These are phyloP conservation scores for Clivina fossor DNA, from an alignment of 2,888 invertebrate species.

Conservation along the genomic window DNA sequence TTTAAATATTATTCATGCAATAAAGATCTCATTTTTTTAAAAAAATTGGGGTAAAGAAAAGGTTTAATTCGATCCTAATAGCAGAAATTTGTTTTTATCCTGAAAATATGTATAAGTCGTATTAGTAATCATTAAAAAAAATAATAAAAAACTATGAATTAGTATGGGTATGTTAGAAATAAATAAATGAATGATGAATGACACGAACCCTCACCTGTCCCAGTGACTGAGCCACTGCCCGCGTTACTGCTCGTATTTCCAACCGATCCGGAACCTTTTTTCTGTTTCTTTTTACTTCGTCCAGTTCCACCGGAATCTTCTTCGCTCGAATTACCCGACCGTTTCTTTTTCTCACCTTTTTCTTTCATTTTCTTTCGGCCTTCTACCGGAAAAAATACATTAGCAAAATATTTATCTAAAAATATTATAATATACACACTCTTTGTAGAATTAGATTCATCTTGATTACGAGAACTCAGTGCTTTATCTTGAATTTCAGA, in stretches of 20 bases:
- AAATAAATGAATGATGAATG: conserved; percentile 41
- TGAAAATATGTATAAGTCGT: too few relatives aligned
- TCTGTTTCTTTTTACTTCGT: conserved; percentile 57
- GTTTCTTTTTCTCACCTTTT: conserved; percentile 63
- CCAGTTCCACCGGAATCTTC: conserved; percentile 54
- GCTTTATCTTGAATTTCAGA: conserved; percentile 96
- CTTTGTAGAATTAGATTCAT: conserved; percentile 63
- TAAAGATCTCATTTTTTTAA: too few relatives aligned
- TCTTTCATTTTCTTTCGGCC: conserved; percentile 72
- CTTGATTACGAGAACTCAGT: conserved; percentile 70
- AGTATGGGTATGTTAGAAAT: conserved; percentile 2
- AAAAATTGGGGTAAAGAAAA: too few relatives aligned
- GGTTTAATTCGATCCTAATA: too few relatives aligned
- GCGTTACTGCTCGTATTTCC: conserved; percentile 44
- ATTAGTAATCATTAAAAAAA: too few relatives aligned
- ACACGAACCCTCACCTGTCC: conserved; percentile 54
- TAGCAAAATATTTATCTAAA: conserved; percentile 1
- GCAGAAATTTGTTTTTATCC: too few relatives aligned
- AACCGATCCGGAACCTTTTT: conserved; percentile 54
- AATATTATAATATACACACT: conserved; percentile 52
- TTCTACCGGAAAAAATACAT: conserved; percentile 55
- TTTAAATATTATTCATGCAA: too few relatives aligned
- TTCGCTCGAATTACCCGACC: conserved; percentile 55
- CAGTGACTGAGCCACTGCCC: conserved; percentile 46
- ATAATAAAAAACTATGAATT: too few relatives aligned